Evolutionary conservation across 1,140 invertebrate species (phyloP), one percentile per base, ranked within the genome.

Genomic region (Rhagoletis zephyria): DNA sequence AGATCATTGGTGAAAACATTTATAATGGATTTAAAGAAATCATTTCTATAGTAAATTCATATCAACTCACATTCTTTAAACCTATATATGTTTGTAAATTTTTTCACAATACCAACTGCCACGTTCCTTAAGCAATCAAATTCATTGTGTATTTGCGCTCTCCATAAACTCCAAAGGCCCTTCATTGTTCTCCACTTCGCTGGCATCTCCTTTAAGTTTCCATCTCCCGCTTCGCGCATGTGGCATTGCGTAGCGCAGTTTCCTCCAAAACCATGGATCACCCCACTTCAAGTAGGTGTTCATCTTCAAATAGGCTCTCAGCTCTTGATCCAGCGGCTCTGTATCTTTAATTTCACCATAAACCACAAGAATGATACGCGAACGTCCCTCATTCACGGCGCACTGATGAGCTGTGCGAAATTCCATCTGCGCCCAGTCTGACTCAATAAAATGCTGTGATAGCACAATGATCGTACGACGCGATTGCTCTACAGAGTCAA

Each of bases 341-440:
- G 74, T 81, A 56, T 56, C 48, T 81, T 56, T 51, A 56, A 81
- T 81, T 81, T 81, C 74, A 9, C 74, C 74, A 56, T 81, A 59
- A 30, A 81, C n/a, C 48, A 81, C 74, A 19, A 81, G 45, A 3
- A 81, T 81, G 9, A 81, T 81, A 81, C 74, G 74, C n/a, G 74
- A 81, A 9, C 74, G 74, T 4, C 74, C 74, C 51, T 81, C 74
- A 81, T 81, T 81, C 48, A 81, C 74, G 9, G 74, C 74, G 6
- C 74, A 81, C 48, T 81, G 74, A 81, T 81, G 74, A 7, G 74
- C 74, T 14, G 74, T 81, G n/a, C 74, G 74, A 81, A 81, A 81
- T 10, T 81, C 74, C 74, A 81, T 81, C 19, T 81, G 74, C 16
- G 74, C 74, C 74, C 74, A 81, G 12, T 81, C 74, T 6, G 74